phyloP scores from a whole-genome alignment of 2,888 invertebrate species.

The Ariolimax columbianus region DNA sequence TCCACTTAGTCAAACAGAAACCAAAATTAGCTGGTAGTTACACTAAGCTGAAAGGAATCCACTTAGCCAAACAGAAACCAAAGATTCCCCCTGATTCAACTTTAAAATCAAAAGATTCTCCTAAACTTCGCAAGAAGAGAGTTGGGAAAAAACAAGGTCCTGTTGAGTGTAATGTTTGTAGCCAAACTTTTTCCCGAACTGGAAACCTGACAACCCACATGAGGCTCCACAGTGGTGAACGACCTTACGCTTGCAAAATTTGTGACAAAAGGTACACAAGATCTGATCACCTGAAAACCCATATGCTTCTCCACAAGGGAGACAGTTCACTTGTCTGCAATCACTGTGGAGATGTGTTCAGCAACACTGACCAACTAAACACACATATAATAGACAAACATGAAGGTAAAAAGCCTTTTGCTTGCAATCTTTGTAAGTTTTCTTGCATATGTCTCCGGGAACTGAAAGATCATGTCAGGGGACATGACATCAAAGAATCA shows the following conservation, averaged over 20 bases:
- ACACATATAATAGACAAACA: slow-evolving; percentile 94
- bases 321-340: slow-evolving; percentile 38
- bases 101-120: background rate
- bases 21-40: background rate
- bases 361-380: background rate
- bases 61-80: background rate
- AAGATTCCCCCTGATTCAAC: background rate
- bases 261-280: slow-evolving; percentile 50
- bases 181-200: slow-evolving; percentile 40
- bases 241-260: slow-evolving; percentile 45
- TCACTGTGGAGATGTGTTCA: slow-evolving; percentile 44
- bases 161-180: slow-evolving; percentile 48
- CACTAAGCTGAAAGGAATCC: background rate
- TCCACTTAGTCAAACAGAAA: background rate
- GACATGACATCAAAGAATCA: slow-evolving; percentile 10
- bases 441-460: slow-evolving; percentile 37
- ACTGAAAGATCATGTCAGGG: slow-evolving; percentile 37
- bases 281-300: slow-evolving; percentile 48
- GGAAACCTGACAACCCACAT: slow-evolving; percentile 48
- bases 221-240: slow-evolving; percentile 51
- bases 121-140: background rate
- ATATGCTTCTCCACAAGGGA: slow-evolving; percentile 40
- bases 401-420: slow-evolving; percentile 94
- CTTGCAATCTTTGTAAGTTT: slow-evolving; percentile 90
- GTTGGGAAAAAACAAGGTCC: background rate